phyloP scores from a whole-genome alignment of 2,113 vertebrate genomes.

The Herpetotheres cachinnans region DNA sequence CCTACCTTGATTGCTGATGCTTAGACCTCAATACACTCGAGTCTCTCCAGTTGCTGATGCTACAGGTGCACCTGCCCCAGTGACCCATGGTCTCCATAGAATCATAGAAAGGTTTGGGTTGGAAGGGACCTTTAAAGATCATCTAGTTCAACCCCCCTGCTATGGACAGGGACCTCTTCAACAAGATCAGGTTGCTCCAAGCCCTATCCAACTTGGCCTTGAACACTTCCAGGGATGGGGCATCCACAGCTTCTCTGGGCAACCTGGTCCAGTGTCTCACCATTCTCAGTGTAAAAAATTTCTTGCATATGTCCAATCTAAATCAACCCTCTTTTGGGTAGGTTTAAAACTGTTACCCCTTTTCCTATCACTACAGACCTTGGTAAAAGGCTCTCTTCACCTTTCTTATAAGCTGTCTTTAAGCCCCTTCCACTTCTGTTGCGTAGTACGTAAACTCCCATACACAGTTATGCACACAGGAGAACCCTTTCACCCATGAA shows the following conservation, averaged over 20 bases:
- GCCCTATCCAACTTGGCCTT: neutral
- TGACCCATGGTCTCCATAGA: neutral
- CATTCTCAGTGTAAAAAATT: too few species aligned
- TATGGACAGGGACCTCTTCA: too few species aligned
- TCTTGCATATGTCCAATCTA: too few species aligned
- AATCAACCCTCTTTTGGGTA: too few species aligned
- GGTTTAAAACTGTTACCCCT: neutral
- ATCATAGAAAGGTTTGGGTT: neutral
- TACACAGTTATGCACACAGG: neutral
- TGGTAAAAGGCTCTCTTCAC: neutral
- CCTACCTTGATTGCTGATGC: neutral
- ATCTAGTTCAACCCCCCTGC: neutral
- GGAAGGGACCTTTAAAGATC: neutral
- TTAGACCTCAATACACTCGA: neutral
- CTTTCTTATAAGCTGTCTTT: neutral
- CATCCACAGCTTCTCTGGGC: too few species aligned
- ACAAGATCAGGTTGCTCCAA: neutral
- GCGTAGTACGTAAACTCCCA: neutral
- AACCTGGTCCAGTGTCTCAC: too few species aligned
- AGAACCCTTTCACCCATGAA: neutral
- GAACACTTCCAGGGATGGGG: too few species aligned
- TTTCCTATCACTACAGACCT: neutral
- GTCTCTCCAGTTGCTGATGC: neutral
- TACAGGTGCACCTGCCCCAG: too few species aligned
- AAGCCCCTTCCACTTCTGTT: neutral